Evolutionary conservation across 2,888 invertebrate genomes (phyloP), one percentile per base, ranked within the genome.

Genomic region (Lasioglossum zephyrum): DNA sequence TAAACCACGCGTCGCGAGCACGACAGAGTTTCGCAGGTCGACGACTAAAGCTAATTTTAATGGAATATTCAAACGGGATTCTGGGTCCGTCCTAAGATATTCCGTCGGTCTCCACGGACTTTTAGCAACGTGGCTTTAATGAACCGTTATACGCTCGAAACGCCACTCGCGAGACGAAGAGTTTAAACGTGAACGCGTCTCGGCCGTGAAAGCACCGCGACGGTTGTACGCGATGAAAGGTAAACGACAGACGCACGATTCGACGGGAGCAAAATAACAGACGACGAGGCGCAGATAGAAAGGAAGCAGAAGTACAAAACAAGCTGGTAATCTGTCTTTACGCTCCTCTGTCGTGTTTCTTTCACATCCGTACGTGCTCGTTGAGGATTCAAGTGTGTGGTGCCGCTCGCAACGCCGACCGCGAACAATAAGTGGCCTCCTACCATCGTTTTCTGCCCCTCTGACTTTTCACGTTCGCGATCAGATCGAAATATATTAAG

Each of bases 21-120:
- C 31, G 63, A 66, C 63, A 22, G 75, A 79, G 36, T 85, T 75
- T 13, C 63, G 5, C 53, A 11, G 57, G 26, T 39, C 31, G 36
- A 31, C 74, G 74, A 47, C 63, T 63, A 63, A 85, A 75, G 84
- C 84, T 84, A 84, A 85, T 85, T 84, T 66, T 8, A n/a, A 53
- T 36, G 72, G 78, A 84, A 84, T 85, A 84, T 85, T 84, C 78
- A 84, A 85, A 83, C 31, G 63, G 11, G 11, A 13, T 9, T 74
- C 18, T 11, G 57, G n/a, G 4, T 9, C 26, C 5, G 47, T 22
- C 41, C 70, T 83, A 44, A 83, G 74, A 72, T 84, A 78, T 83
- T 84, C 74, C 74, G 70, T 36, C n/a, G 26, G 31, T 13, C 70
- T 36, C 49, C 36, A 39, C 49, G 49, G 60, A 49, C 63, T 75